These are phyloP conservation scores for Tor tambroides DNA, from an alignment of 2,113 vertebrate genomes.

Conservation along the genomic window DNA sequence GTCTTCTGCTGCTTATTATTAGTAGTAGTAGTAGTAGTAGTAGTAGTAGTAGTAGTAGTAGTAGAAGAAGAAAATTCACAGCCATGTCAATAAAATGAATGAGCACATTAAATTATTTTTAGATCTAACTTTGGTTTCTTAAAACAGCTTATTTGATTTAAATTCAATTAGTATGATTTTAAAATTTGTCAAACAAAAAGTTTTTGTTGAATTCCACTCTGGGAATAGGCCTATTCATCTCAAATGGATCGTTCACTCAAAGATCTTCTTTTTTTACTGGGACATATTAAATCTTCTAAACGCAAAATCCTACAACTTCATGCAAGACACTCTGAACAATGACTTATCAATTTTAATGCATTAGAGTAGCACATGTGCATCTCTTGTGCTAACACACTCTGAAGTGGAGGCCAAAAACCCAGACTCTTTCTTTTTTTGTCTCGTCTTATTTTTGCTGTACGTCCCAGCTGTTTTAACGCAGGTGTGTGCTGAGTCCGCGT, in stretches of 20 bases:
- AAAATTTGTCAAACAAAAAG: not conserved
- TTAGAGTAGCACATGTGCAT: not conserved
- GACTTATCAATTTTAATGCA: not conserved
- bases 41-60: not conserved
- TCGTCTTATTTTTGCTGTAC: conserved; percentile 21
- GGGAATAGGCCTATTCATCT: too few relatives aligned
- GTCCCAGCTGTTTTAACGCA: conserved; percentile 49
- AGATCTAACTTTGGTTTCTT: not conserved
- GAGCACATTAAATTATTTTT: not conserved
- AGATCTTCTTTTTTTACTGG: too few relatives aligned
- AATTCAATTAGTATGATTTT: not conserved
- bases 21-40: not conserved
- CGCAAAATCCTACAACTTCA: too few relatives aligned
- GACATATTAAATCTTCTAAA: too few relatives aligned
- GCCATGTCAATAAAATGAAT: not conserved
- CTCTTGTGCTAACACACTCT: not conserved
- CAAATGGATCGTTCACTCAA: too few relatives aligned
- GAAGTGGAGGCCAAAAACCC: not conserved
- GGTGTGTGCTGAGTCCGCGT: conserved; percentile 53
- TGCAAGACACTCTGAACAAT: not conserved
- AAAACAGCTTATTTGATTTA: not conserved
- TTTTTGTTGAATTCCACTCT: not conserved
- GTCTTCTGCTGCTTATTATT: too few relatives aligned
- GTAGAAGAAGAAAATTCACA: not conserved
- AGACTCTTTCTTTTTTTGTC: not conserved